Conservation (phyloP, 2,113 vertebrate species). For the Hyperopisus bebe region DNA sequence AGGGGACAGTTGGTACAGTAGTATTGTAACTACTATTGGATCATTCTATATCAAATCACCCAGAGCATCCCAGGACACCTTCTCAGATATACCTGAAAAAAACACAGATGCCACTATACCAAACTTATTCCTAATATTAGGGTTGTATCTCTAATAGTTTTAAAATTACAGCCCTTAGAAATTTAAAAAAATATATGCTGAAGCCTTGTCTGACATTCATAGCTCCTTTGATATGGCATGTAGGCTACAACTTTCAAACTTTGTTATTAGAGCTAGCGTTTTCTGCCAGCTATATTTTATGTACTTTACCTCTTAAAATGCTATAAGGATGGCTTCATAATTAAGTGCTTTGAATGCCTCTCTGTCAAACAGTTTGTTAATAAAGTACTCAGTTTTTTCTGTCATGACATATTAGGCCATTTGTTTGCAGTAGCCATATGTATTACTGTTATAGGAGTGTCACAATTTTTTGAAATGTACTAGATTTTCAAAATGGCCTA, state of each 20-base stretch:
- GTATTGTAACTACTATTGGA: neutral
- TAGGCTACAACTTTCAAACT: neutral
- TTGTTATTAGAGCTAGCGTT: neutral
- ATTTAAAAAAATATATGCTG: too few relatives aligned
- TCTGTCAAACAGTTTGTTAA: neutral
- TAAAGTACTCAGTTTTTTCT: neutral
- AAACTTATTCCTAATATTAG: neutral
- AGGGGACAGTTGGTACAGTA: neutral
- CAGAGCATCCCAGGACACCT: neutral
- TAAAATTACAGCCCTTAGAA: neutral
- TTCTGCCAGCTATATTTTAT: neutral
- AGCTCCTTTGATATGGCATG: neutral
- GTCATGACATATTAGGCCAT: neutral
- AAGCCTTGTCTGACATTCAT: neutral
- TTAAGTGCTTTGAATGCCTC: neutral
- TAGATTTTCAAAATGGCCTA: neutral
- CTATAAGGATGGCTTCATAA: neutral
- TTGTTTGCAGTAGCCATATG: neutral
- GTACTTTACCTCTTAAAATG: neutral
- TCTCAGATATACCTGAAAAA: neutral
- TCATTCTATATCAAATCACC: neutral
- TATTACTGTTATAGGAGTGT: neutral
- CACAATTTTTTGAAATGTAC: neutral
- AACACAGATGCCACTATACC: neutral
- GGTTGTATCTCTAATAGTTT: neutral